Conservation (phyloP, 2,113 vertebrate genomes). For the Protobothrops mucrosquamatus region DNA sequence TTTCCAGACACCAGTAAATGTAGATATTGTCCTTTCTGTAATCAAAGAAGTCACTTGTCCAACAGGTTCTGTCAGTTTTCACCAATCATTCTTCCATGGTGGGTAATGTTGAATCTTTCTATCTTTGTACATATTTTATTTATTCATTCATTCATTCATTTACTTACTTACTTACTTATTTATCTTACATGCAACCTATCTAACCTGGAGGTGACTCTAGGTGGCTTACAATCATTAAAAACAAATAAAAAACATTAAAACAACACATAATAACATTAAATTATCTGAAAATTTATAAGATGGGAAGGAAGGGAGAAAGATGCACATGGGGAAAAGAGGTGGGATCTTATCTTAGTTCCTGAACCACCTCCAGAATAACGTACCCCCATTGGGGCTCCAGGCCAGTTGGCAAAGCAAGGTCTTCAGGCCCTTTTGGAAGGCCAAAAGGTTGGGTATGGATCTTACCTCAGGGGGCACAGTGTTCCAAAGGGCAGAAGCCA, state of each 20-base stretch:
- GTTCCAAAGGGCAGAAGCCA: neutral
- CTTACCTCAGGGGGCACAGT: neutral
- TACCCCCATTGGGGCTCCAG: neutral
- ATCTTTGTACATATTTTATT: neutral
- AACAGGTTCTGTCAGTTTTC: neutral
- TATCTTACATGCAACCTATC: neutral
- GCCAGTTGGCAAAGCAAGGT: neutral
- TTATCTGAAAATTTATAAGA: neutral
- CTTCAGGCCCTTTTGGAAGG: neutral
- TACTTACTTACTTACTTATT: neutral
- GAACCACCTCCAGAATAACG: neutral
- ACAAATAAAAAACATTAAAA: neutral
- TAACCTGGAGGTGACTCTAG: neutral
- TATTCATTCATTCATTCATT: no score
- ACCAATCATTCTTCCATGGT: neutral
- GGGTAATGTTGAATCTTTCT: neutral
- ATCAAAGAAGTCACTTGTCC: neutral
- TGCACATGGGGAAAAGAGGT: neutral
- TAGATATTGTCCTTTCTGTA: neutral
- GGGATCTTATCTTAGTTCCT: neutral
- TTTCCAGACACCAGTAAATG: no score
- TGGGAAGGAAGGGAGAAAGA: neutral
- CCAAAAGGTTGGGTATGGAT: neutral
- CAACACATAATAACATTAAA: neutral
- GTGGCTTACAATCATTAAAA: neutral